phyloP scores from a whole-genome alignment of 2,797 vertebrate genomes.

The Sebastes glaucus region DNA sequence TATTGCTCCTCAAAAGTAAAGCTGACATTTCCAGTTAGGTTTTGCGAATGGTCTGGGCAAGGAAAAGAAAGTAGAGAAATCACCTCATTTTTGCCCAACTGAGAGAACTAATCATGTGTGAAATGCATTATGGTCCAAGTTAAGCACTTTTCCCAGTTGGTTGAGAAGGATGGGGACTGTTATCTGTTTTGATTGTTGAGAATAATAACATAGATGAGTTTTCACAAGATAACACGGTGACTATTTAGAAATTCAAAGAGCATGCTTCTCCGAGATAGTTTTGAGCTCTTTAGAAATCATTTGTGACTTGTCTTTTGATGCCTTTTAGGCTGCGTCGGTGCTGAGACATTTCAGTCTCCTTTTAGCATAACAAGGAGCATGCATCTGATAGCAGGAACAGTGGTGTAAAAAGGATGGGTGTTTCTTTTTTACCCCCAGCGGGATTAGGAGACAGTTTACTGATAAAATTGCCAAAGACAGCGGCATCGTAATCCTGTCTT shows the following conservation, averaged over 20 bases:
- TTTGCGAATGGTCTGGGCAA: slow-evolving; percentile 13
- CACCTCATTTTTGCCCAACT: background rate
- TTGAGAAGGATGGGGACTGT: background rate
- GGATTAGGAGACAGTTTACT: slow-evolving; percentile 59
- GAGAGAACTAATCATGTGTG: slow-evolving; percentile 21
- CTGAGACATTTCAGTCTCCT: slow-evolving; percentile 38
- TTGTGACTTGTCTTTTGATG: slow-evolving; percentile 35
- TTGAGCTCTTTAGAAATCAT: slow-evolving; percentile 39
- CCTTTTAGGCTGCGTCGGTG: slow-evolving; percentile 16
- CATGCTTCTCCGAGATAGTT: slow-evolving; percentile 31
- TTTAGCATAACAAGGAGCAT: slow-evolving; percentile 21
- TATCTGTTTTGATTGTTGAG: slow-evolving; percentile 25
- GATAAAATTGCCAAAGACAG: slow-evolving; percentile 61
- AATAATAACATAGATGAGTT: slow-evolving; percentile 2
- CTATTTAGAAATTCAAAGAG: slow-evolving; percentile 36
- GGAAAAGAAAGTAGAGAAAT: slow-evolving; percentile 6
- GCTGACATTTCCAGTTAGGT: slow-evolving; percentile 16
- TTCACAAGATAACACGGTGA: background rate
- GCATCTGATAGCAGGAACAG: slow-evolving; percentile 21
- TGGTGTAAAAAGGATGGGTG: background rate
- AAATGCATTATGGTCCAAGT: slow-evolving; percentile 18
- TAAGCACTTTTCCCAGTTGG: background rate
- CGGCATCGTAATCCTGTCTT: slow-evolving; percentile 56
- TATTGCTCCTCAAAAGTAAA: slow-evolving; percentile 12
- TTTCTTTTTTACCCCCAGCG: slow-evolving; percentile 31